A percentile compares a stretch with the other conserved stretches of the same genome.
Conservation (phyloP, 2,797 vertebrate species). For the Chelonia mydas region DNA sequence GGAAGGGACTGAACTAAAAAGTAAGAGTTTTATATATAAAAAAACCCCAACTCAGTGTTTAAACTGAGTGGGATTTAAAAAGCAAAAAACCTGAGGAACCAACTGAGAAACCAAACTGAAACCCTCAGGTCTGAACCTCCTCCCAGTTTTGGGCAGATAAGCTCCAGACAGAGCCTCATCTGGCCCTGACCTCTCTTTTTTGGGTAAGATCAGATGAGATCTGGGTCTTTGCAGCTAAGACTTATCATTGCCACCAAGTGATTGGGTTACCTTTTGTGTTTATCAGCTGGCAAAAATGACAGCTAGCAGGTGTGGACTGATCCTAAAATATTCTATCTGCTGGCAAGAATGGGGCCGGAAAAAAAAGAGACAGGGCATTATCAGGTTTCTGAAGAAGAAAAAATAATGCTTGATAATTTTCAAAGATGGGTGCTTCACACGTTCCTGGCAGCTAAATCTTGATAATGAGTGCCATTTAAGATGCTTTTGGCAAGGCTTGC, state of each 20-base stretch:
- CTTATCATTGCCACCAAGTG: not conserved
- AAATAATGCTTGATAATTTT: not conserved
- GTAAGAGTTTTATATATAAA: not conserved
- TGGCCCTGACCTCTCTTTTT: not conserved
- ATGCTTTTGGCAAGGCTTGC: not conserved
- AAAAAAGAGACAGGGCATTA: not conserved
- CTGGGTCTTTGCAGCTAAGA: not conserved
- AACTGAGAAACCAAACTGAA: not conserved
- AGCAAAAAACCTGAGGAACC: not conserved
- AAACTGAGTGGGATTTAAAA: not conserved
- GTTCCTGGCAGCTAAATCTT: not conserved
- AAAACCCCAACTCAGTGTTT: not conserved
- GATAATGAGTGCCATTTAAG: not conserved
- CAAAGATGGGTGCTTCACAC: not conserved
- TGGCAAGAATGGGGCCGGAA: not conserved
- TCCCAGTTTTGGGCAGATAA: not conserved
- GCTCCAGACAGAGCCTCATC: not conserved
- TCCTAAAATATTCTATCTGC: not conserved
- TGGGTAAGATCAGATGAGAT: not conserved
- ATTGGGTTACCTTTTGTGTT: not conserved
- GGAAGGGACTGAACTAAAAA: not conserved
- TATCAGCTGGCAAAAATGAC: constrained; percentile 17
- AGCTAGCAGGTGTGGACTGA: not conserved
- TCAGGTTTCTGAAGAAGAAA: not conserved
- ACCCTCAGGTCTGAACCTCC: not conserved